Evolutionary conservation across 2,113 vertebrate genomes (phyloP).

Genomic region (Podarcis muralis): DNA sequence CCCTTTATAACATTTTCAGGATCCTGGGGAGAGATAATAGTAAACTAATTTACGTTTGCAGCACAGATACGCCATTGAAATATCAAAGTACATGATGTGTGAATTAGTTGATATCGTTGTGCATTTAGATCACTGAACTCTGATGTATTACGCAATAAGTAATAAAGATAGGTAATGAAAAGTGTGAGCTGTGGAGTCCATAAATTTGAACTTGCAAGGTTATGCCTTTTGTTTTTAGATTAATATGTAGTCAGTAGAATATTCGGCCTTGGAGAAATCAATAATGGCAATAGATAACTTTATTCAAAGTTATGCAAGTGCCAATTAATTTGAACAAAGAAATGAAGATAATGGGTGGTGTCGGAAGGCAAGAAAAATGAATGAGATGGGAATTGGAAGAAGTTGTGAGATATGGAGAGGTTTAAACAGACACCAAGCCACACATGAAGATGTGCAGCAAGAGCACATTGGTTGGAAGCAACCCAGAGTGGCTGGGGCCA

Average conservation of each 20-base stretch:
- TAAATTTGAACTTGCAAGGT: slow-evolving; percentile 55
- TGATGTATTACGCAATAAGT: neutral
- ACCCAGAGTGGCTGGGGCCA: neutral
- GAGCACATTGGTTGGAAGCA: neutral
- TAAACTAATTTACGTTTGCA: neutral
- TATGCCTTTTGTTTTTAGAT: slow-evolving; percentile 49
- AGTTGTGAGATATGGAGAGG: slow-evolving; percentile 25
- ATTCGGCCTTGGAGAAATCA: slow-evolving; percentile 47
- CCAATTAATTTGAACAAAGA: slow-evolving; percentile 50
- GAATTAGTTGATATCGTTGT: neutral
- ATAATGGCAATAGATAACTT: slow-evolving; percentile 33
- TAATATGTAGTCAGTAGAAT: slow-evolving; percentile 27
- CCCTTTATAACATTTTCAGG: neutral
- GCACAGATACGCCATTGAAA: neutral
- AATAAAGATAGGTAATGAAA: neutral
- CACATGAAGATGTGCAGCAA: neutral
- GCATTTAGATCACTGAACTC: neutral
- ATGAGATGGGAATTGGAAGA: neutral
- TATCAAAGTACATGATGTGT: neutral
- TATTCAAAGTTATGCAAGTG: slow-evolving; percentile 57
- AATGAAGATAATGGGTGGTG: slow-evolving; percentile 28
- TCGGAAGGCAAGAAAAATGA: slow-evolving; percentile 46
- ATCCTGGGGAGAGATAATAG: neutral
- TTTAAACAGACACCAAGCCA: slow-evolving; percentile 19
- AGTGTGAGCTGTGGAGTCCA: neutral